A percentile compares a stretch with the other conserved stretches of the same genome.
phyloP scores from a whole-genome alignment of 2,797 vertebrate species.

The Dicrostonyx torquatus region DNA sequence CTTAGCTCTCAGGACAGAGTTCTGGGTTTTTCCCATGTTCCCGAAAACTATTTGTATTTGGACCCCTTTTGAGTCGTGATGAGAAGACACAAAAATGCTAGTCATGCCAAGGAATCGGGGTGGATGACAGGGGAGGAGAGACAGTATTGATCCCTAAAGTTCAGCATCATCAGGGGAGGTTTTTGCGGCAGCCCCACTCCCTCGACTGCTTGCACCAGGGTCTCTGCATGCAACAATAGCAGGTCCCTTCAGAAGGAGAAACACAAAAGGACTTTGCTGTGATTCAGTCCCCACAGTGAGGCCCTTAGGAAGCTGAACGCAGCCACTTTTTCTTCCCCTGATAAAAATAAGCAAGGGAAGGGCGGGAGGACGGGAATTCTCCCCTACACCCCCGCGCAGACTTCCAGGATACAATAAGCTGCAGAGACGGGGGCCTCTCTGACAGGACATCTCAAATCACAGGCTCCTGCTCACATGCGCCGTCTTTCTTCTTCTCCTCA shows the following conservation, averaged over 20 bases:
- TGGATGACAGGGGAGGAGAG: slow-evolving; percentile 78
- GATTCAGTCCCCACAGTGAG: slow-evolving; percentile 86
- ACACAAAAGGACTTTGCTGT: slow-evolving; percentile 87
- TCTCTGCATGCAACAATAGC: slow-evolving; percentile 84
- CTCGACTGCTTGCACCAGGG: slow-evolving; percentile 73
- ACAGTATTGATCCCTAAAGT: slow-evolving; percentile 74
- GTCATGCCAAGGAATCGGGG: slow-evolving; percentile 79
- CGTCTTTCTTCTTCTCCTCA: slow-evolving; percentile 46
- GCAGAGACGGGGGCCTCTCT: slow-evolving; percentile 59
- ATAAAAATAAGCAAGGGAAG: slow-evolving; percentile 78
- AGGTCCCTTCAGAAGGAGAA: slow-evolving; percentile 83
- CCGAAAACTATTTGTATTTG: slow-evolving; percentile 75
- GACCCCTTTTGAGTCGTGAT: slow-evolving; percentile 60
- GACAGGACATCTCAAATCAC: slow-evolving; percentile 74
- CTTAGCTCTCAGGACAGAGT: slow-evolving; percentile 46
- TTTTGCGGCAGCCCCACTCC: slow-evolving; percentile 65
- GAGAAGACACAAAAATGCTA: slow-evolving; percentile 77
- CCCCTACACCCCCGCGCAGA: slow-evolving; percentile 36
- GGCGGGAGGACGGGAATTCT: slow-evolving; percentile 51
- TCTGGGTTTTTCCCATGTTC: slow-evolving; percentile 67
- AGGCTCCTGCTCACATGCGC: not conserved
- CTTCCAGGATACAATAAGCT: slow-evolving; percentile 29
- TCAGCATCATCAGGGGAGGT: slow-evolving; percentile 73
- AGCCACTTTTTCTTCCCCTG: slow-evolving; percentile 81
- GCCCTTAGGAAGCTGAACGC: slow-evolving; percentile 86